phyloP scores from a whole-genome alignment of 2,113 vertebrate genomes.

The Cariama cristata region DNA sequence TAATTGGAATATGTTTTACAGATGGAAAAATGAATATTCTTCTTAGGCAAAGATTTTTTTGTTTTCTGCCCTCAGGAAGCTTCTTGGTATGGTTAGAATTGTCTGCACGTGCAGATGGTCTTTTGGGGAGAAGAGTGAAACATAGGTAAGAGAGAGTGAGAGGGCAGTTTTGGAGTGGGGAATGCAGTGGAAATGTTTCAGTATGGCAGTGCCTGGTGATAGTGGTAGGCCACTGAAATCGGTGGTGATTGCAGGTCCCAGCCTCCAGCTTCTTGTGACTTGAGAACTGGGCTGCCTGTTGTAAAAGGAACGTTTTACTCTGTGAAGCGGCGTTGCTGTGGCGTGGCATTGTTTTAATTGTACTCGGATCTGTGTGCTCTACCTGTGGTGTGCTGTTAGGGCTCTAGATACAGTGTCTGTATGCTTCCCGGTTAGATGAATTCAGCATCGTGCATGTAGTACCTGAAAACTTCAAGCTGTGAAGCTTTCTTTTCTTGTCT shows the following conservation, averaged over 20 bases:
- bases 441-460: neutral
- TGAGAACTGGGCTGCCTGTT: neutral
- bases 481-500: neutral
- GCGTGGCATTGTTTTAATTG: fast-evolving
- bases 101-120: neutral
- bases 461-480: neutral
- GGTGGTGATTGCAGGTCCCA: neutral
- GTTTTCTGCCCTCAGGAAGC: neutral
- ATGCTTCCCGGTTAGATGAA: neutral
- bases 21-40: neutral
- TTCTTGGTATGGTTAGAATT: neutral
- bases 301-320: neutral
- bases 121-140: neutral
- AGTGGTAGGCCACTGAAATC: neutral
- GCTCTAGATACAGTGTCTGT: neutral
- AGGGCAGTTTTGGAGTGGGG: neutral
- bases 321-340: neutral
- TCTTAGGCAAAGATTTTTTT: neutral
- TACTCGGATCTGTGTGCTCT: neutral
- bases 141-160: neutral
- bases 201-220: neutral
- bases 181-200: neutral
- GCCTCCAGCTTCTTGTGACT: neutral
- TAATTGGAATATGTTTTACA: neutral
- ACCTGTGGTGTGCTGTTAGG: neutral